Base-by-base conservation (phyloP, 2,888 invertebrate genomes). In the Cheilosia grossa region DNA sequence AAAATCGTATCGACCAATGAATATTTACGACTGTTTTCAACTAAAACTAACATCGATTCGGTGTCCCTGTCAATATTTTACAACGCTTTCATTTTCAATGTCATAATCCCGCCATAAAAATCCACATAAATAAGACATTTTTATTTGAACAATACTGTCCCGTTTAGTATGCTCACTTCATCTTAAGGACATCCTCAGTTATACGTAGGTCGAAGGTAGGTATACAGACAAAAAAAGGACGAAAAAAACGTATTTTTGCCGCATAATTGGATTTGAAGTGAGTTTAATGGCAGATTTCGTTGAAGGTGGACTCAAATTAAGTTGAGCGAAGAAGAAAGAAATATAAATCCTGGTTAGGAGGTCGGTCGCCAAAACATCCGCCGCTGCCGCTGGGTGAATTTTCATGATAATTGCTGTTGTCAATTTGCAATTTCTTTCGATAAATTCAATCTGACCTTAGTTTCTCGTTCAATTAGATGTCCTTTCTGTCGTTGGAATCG, bases 341-440 rank as follows among this genome's bases (percentile, higher is more conserved):
- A 53, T 17, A 44, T 17, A 27, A 54, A 67, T 66, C 40, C 61
- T 59, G 59, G 73, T 72, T 61, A 58, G 56, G 13, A 58, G 54
- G 47, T 40, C 49, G 30, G 15, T 42, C 30, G 51, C 56, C 47
- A 47, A 58, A 61, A 63, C 49, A 63, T 66, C 63, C 81, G 19
- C 37, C 37, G 4, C 10, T 2, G 33, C 37, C 37, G 37, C 53
- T 59, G 54, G 54, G 73, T 58, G 69, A 75, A 86, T 82, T 51
- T 51, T 82, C 81, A 86, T 75, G 86, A 82, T 87, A 87, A 86
- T 86, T 87, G 82, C 82, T 87, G 82, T 82, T 87, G 86, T 82
- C 87, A 87, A 82, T 86, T 86, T 82, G 79, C 80, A 82, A 85
- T 85, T 85, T 85, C 80, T 70, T 85, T 56, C 85, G 81, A 85